These are phyloP conservation scores for Ophonus ardosiacus DNA, from an alignment of 2,888 invertebrate genomes.

Conservation along the genomic window DNA sequence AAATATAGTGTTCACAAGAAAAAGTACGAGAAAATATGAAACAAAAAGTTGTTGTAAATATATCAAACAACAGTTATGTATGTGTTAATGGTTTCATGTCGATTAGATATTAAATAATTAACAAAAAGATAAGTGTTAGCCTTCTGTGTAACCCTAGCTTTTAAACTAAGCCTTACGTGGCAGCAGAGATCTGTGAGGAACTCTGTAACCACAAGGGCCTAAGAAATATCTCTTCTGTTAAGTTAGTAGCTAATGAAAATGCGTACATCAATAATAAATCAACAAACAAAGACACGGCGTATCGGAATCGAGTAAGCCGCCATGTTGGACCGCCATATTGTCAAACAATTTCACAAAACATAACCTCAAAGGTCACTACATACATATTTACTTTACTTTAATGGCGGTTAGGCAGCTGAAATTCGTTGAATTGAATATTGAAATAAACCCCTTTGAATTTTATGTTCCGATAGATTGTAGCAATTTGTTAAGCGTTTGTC, in stretches of 20 bases:
- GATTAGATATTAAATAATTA: constrained; percentile 66
- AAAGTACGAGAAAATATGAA: constrained; percentile 63
- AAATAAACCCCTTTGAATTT: not conserved
- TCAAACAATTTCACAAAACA: not conserved
- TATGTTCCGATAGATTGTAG: constrained; percentile 66
- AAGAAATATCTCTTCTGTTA: constrained; percentile 52
- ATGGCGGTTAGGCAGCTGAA: constrained; percentile 31
- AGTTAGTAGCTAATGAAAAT: constrained; percentile 52
- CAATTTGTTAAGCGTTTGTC: constrained; percentile 72
- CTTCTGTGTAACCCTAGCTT: constrained; percentile 69
- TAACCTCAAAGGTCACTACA: constrained; percentile 37
- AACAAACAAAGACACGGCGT: constrained; percentile 50
- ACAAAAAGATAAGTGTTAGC: constrained; percentile 70
- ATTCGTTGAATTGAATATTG: not conserved
- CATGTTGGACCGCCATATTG: too few species aligned
- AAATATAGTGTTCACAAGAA: constrained; percentile 62
- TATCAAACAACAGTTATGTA: constrained; percentile 71
- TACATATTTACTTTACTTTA: not conserved
- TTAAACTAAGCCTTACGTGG: constrained; percentile 59
- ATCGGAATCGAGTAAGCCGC: constrained; percentile 14
- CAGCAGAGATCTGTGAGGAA: constrained; percentile 57
- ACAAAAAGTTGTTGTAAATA: constrained; percentile 72
- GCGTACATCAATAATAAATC: constrained; percentile 45
- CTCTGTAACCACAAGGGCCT: constrained; percentile 35
- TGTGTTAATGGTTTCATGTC: constrained; percentile 73